Evolutionary conservation across 1,140 invertebrate species (phyloP).

Genomic region (Adoxophyes honmai): DNA sequence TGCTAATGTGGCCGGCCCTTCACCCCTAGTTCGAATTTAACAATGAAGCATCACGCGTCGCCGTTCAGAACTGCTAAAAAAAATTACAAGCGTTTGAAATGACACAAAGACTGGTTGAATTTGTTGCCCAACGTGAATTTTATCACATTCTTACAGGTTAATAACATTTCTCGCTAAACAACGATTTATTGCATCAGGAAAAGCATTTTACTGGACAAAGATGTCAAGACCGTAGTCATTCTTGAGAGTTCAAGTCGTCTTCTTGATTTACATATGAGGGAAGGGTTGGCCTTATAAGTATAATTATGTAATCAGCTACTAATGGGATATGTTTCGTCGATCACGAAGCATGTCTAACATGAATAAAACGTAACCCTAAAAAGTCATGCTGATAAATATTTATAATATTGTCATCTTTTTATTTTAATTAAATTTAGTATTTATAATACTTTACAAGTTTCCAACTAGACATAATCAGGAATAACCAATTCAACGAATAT

Average conservation of each 20-base stretch:
- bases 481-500: slow-evolving; percentile 20
- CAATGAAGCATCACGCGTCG: background rate
- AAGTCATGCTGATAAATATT: slow-evolving; percentile 59
- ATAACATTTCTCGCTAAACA: no score
- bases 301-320: slow-evolving; percentile 33
- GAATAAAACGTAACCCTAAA: slow-evolving; percentile 60
- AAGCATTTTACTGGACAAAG: no score
- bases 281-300: slow-evolving; percentile 38
- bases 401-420: slow-evolving; percentile 73
- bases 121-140: no score
- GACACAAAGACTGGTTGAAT: background rate
- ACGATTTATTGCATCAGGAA: no score
- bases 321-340: slow-evolving; percentile 49
- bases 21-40: slow-evolving; percentile 18
- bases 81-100: slow-evolving; percentile 2
- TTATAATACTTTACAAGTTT: slow-evolving; percentile 62
- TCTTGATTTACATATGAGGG: slow-evolving; percentile 24
- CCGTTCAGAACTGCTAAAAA: background rate
- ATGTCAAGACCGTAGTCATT: no score
- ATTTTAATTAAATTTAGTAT: slow-evolving; percentile 60
- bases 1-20: slow-evolving; percentile 29
- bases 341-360: slow-evolving; percentile 60
- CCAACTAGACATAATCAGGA: slow-evolving; percentile 49
- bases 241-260: no score
- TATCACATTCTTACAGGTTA: no score